Evolutionary conservation across 2,888 invertebrate species (phyloP).

Genomic region (Spilosoma lubricipeda): DNA sequence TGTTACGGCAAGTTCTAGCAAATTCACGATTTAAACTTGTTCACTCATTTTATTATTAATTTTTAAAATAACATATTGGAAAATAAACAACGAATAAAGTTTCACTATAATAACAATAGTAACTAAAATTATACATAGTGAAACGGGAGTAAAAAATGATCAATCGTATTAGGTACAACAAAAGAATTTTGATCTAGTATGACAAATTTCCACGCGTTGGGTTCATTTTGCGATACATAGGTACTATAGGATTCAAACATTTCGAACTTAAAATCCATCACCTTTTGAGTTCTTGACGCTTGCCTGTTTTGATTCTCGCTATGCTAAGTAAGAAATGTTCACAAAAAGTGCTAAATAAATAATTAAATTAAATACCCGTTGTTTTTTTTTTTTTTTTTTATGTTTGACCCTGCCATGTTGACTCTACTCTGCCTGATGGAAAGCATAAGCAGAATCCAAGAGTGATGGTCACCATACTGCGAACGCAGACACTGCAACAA

Average conservation of each 20-base stretch:
- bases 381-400: too few relatives aligned
- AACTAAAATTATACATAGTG: too few relatives aligned
- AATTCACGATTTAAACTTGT: neutral
- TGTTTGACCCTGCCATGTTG: too few relatives aligned
- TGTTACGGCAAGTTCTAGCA: neutral
- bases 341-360: conserved; percentile 30
- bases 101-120: too few relatives aligned
- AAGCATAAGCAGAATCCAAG: too few relatives aligned
- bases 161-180: too few relatives aligned
- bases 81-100: too few relatives aligned
- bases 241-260: neutral
- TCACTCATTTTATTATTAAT: neutral
- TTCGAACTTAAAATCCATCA: neutral
- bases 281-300: neutral
- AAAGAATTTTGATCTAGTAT: neutral
- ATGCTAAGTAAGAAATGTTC: neutral
- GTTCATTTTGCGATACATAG: neutral
- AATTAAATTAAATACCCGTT: conserved; percentile 38
- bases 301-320: neutral
- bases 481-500: too few relatives aligned
- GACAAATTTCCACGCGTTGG: neutral
- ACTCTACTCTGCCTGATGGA: too few relatives aligned
- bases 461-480: too few relatives aligned
- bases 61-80: neutral
- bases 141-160: too few relatives aligned